Conservation (phyloP, 1,140 invertebrate species). For the Papilio aristodemus region DNA sequence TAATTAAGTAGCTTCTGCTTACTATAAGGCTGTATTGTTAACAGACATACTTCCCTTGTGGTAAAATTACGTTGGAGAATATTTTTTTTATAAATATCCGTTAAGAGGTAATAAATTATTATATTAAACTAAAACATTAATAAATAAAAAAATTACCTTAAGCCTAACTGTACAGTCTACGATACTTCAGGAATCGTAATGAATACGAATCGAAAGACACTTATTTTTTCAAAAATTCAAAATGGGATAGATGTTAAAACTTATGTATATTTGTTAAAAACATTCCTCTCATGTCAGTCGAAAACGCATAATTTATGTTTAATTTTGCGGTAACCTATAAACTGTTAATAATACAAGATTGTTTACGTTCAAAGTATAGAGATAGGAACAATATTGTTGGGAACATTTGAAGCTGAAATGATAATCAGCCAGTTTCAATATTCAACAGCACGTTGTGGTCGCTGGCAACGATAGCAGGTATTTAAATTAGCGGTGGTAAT, state of each 20-base stretch:
- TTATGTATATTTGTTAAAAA: too few relatives aligned
- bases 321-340: not conserved
- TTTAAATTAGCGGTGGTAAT: slow-evolving; percentile 20
- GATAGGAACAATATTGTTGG: not conserved
- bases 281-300: too few relatives aligned
- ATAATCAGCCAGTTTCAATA: slow-evolving; percentile 19
- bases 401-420: slow-evolving; percentile 17
- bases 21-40: slow-evolving; percentile 23
- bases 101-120: not conserved
- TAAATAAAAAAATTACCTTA: too few relatives aligned
- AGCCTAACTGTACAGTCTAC: too few relatives aligned
- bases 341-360: not conserved
- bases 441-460: slow-evolving; percentile 19
- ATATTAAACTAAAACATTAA: too few relatives aligned
- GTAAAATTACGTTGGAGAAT: not conserved
- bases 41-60: slow-evolving; percentile 6
- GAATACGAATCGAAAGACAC: too few relatives aligned
- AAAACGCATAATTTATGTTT: not conserved
- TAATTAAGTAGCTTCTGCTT: slow-evolving; percentile 30
- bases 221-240: too few relatives aligned
- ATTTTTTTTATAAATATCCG: not conserved
- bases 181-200: too few relatives aligned
- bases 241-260: too few relatives aligned
- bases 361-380: slow-evolving; percentile 10
- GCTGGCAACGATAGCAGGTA: slow-evolving; percentile 9